phyloP scores from a whole-genome alignment of 2,797 vertebrate genomes.

The Nothura maculosa region DNA sequence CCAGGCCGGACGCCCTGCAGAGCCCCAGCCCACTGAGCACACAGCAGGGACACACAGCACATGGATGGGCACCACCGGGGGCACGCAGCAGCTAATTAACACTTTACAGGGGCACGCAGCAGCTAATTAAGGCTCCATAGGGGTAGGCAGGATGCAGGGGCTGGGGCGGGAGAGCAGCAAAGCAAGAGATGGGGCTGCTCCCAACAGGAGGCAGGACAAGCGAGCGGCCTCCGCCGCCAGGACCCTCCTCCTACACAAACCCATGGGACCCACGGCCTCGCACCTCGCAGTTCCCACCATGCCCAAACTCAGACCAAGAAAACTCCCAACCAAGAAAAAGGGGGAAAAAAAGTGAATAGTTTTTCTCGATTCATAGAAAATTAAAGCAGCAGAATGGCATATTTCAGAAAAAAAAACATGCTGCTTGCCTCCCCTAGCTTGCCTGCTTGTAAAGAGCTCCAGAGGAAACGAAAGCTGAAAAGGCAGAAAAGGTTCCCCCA shows the following conservation, averaged over 20 bases:
- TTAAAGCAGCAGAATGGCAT: accelerated
- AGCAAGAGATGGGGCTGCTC: background rate
- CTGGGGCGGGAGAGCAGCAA: background rate
- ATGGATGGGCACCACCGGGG: background rate
- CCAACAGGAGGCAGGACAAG: background rate
- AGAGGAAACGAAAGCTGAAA: background rate
- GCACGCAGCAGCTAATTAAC: background rate
- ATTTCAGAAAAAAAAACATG: background rate
- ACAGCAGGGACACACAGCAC: background rate
- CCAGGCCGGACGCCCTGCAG: accelerated
- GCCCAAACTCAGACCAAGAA: background rate
- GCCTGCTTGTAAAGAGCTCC: background rate
- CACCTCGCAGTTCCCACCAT: background rate
- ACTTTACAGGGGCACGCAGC: too few species aligned
- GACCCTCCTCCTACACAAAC: too few species aligned
- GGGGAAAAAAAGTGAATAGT: background rate
- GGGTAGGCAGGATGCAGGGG: too few species aligned
- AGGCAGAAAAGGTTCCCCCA: background rate
- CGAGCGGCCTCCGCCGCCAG: background rate
- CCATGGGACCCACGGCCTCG: background rate
- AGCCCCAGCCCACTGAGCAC: background rate
- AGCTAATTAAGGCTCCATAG: too few species aligned
- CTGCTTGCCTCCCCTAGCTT: accelerated
- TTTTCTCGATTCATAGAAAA: background rate
- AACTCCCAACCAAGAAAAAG: too few species aligned